Evolutionary conservation across 2,888 invertebrate genomes (phyloP).

Genomic region (Protophormia terraenovae): DNA sequence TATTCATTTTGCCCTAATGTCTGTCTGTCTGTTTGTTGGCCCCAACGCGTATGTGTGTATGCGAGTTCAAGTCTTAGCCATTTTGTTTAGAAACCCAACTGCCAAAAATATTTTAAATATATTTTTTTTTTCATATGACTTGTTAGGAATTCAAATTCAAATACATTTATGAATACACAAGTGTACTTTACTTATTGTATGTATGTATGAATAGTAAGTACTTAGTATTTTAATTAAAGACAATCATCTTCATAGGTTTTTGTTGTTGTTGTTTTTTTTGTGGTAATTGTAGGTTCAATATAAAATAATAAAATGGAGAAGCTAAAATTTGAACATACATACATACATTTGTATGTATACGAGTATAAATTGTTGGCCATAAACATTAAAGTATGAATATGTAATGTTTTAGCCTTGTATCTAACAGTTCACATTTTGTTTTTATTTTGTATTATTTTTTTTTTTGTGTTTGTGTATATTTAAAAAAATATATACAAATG

Average conservation of each 20-base stretch:
- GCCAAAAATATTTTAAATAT: slow-evolving; percentile 4
- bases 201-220: not conserved
- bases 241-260: not conserved
- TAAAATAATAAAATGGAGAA: not conserved
- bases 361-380: not conserved
- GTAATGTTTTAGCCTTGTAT: slow-evolving; percentile 40
- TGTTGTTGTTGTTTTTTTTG: not conserved
- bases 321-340: too few relatives aligned
- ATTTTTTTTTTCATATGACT: not conserved
- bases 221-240: not conserved
- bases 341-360: too few relatives aligned
- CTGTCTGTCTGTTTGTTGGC: not conserved
- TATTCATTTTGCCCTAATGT: slow-evolving; percentile 8
- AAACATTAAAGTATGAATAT: slow-evolving; percentile 24
- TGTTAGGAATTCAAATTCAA: slow-evolving; percentile 19
- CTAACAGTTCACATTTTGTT: slow-evolving; percentile 17
- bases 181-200: not conserved
- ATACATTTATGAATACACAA: not conserved
- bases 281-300: slow-evolving; percentile 17
- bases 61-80: slow-evolving; percentile 10
- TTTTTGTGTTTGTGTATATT: not conserved
- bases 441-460: not conserved
- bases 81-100: slow-evolving; percentile 20
- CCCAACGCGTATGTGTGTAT: not conserved
- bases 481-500: not conserved